Evolutionary conservation across 2,113 vertebrate genomes (phyloP), one percentile per base, ranked within the genome.

Genomic region (Crocuta crocuta): DNA sequence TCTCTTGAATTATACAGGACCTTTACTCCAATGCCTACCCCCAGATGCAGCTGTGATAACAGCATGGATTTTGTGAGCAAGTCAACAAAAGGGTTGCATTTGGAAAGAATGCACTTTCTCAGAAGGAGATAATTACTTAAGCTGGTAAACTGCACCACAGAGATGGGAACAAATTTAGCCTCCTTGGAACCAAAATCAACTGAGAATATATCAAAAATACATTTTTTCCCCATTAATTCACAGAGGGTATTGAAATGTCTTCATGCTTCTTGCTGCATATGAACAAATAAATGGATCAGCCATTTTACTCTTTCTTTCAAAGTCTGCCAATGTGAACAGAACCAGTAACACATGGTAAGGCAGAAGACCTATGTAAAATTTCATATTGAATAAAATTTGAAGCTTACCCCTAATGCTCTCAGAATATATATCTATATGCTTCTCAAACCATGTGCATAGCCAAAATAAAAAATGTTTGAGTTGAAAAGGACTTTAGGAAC

Each of bases 271-370:
- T 73, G 28, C 53, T 19, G 43, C 35, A 33, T 10, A 39, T 53
- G 86, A 89, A 89, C 78, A 88, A 68, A 86, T 45, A 88, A 68
- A 89, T 45, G 81, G 92, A 19, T 2, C 33, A 82, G 81, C 2
- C 70, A 33, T 48, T 93, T 86, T 31, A 39, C 73, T 43, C 45
- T 79, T 65, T 81, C 43, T 81, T 86, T 61, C 78, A 78, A 91
- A 96, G 31, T n/a, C n/a, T 86, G 86, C 61, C 82, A 78, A 4
- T 35, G 53, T 61, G 94, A 78, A 89, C 50, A 94, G 73, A 95
- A 92, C 68, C 76, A 3, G 28, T 26, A 48, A 85, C 84, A 94
- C 66, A 71, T 23, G 73, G 80, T 7, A 80, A 87, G 31, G 6
- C 76, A 43, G 9, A 43, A 45, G 35, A 88, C 43, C 66, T n/a